These are phyloP conservation scores for Characodon lateralis DNA, from an alignment of 2,797 vertebrate genomes.

Conservation along the genomic window DNA sequence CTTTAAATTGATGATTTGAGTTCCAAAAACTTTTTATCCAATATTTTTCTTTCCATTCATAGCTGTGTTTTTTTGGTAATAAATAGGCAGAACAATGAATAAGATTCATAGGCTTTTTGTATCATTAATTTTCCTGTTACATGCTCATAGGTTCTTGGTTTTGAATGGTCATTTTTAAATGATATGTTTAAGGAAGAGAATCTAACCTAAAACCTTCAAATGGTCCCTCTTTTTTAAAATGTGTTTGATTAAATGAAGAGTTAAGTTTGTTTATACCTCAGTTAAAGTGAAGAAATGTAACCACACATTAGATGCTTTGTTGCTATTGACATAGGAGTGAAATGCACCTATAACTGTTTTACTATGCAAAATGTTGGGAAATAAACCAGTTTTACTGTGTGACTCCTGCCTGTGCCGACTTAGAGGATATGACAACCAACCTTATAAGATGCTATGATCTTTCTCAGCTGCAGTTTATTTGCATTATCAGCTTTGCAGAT, in stretches of 20 bases:
- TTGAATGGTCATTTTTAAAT: background rate
- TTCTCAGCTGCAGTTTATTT: background rate
- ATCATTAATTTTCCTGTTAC: background rate
- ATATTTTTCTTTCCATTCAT: too few relatives aligned
- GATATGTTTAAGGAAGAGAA: background rate
- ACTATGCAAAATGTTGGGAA: constrained; percentile 72
- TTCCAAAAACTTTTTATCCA: background rate
- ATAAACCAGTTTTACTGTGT: constrained; percentile 61
- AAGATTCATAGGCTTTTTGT: background rate
- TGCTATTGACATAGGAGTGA: constrained; percentile 17
- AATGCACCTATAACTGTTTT: constrained; percentile 41
- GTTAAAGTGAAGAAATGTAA: constrained; percentile 12
- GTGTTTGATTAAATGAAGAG: constrained; percentile 47
- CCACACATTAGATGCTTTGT: background rate
- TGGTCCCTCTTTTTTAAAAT: background rate
- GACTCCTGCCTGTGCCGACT: background rate
- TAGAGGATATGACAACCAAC: too few relatives aligned
- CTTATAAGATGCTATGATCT: background rate
- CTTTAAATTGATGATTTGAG: background rate
- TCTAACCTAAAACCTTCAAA: background rate
- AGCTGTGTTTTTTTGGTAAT: background rate
- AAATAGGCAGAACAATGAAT: background rate
- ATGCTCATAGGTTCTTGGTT: background rate
- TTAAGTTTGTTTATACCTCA: constrained; percentile 52
- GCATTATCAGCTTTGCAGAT: too few relatives aligned